Evolutionary conservation across 2,888 invertebrate genomes (phyloP), one percentile per base, ranked within the genome.

Genomic region (Dimorphilus gyrociliatus): DNA sequence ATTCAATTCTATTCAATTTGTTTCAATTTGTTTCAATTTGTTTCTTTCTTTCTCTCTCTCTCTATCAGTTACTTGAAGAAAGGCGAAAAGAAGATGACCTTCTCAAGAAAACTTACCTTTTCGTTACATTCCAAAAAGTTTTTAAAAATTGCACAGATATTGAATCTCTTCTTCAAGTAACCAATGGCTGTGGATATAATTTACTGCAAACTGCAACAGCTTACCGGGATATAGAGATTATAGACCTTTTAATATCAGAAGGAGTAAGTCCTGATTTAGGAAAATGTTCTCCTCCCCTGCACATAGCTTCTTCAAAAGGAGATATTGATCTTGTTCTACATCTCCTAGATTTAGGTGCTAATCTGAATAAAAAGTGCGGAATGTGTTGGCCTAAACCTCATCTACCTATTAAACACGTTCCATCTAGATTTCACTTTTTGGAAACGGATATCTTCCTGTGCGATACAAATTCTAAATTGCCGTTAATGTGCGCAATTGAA

Each of bases 381-480:
- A 74, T 78, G 73, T 78, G 78, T 50, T 78, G 74, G 67, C 78
- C 78, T 0, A 73, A 74, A 5, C 69, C 72, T 5, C 78, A 78
- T 51, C 72, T 38, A 12, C 49, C 51, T 1, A 31, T 47, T 17
- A 30, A 37, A 19, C 38, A 40, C 14, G 39, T 42, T 3, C 44
- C 47, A 23, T 45, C 55, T 38, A 42, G 53, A 24, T 38, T 56
- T 38, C 34, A 53, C 36, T 43, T 55, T 46, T 30, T 55, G 37
- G 41, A 48, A 29, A 45, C 59, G 36, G 45, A 51, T 41, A 35
- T 52, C 44, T 51, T 62, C 50, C 34, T 55, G 37, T 37, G 48
- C 23, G 45, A 48, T 21, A 37, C 36, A 33, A 26, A 44, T 37
- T 25, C 47, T 41, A 29, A 51, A 39, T 38, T 53, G 34, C 47